Evolutionary conservation across 2,888 invertebrate species (phyloP).

Genomic region (Lordiphosa fenestrarum): DNA sequence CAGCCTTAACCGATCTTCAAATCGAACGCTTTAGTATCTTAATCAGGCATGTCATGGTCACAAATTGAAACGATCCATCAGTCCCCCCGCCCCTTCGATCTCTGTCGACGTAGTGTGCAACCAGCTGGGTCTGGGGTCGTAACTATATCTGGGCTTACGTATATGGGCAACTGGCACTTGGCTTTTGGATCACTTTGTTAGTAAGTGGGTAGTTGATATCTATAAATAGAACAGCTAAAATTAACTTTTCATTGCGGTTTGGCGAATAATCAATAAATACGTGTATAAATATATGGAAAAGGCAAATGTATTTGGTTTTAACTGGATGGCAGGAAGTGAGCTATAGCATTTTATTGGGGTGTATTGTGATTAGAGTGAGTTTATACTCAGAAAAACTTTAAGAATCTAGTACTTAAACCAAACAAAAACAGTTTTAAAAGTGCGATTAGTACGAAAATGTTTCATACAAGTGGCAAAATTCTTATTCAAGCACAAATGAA

Average conservation of each 20-base stretch:
- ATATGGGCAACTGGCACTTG: conserved; percentile 53
- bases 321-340: conserved; percentile 26
- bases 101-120: conserved; percentile 34
- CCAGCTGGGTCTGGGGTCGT: conserved; percentile 58
- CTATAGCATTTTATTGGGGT: not conserved
- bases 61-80: conserved; percentile 75
- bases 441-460: too few relatives aligned
- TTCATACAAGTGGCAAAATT: too few relatives aligned
- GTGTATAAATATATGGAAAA: conserved; percentile 47
- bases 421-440: too few relatives aligned
- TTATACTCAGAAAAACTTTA: too few relatives aligned
- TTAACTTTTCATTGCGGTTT: conserved; percentile 68
- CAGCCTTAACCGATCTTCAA: conserved; percentile 43
- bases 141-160: conserved; percentile 69
- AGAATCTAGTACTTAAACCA: too few relatives aligned
- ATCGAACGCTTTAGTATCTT: conserved; percentile 71
- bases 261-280: conserved; percentile 43
- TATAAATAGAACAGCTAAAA: conserved; percentile 75
- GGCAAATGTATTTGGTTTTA: conserved; percentile 50
- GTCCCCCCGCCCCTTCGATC: conserved; percentile 10
- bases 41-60: conserved; percentile 68
- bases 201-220: conserved; percentile 63
- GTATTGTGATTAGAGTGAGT: too few relatives aligned
- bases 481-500: too few relatives aligned
- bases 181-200: conserved; percentile 45